phyloP scores from a whole-genome alignment of 2,888 invertebrate species.

The Eupithecia insigniata region DNA sequence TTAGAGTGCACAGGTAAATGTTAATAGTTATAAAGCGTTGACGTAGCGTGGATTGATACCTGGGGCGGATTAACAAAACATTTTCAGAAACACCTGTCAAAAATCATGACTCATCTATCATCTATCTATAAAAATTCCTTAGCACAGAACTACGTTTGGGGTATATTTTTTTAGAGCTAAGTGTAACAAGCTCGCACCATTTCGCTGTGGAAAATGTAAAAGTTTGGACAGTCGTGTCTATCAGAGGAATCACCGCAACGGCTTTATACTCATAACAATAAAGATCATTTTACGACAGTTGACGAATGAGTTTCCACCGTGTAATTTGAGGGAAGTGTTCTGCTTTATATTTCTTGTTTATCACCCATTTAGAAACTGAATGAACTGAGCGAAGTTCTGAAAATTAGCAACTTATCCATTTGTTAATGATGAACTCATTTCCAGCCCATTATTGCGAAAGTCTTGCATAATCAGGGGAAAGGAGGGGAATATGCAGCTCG shows the following conservation, averaged over 20 bases:
- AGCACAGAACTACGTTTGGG: background rate
- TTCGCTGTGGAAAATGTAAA: conserved; percentile 32
- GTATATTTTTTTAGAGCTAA: conserved; percentile 12
- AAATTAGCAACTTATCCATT: background rate
- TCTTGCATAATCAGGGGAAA: background rate
- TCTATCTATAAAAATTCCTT: too few relatives aligned
- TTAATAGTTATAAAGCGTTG: too few relatives aligned
- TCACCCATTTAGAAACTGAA: conserved; percentile 10
- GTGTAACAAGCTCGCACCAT: conserved; percentile 21
- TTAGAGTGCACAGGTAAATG: too few relatives aligned
- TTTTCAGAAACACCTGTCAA: background rate
- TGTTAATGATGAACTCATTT: background rate
- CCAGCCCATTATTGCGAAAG: background rate
- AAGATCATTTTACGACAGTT: conserved; percentile 38
- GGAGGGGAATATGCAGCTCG: too few relatives aligned
- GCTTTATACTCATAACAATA: conserved; percentile 24
- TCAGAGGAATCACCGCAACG: conserved; percentile 20
- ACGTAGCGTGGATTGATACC: too few relatives aligned
- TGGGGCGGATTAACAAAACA: too few relatives aligned
- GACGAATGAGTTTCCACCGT: conserved; percentile 33
- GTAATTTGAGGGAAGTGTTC: conserved; percentile 29
- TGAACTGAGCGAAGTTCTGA: background rate
- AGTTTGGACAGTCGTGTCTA: conserved; percentile 32
- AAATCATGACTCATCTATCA: background rate
- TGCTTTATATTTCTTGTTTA: conserved; percentile 24